These are phyloP conservation scores for Crotalus horridus DNA, from an alignment of 2,113 vertebrate genomes.

Conservation along the genomic window DNA sequence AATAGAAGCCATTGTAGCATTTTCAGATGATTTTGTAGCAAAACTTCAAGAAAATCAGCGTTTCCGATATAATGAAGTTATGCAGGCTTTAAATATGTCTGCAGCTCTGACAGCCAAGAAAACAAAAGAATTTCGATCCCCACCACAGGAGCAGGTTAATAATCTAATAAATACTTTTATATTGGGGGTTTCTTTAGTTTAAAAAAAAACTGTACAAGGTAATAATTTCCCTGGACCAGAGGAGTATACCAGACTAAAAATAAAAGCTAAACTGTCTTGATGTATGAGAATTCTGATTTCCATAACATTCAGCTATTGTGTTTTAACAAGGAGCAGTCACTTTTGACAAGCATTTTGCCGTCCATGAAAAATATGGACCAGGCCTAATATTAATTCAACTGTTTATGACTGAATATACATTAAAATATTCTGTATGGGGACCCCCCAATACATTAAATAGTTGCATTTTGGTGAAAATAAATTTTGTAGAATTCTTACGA, in stretches of 20 bases:
- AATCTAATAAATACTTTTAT: background rate
- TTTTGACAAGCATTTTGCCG: background rate
- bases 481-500: background rate
- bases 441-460: background rate
- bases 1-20: slow-evolving; percentile 94
- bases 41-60: slow-evolving; percentile 94
- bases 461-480: background rate
- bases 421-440: background rate
- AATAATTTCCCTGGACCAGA: background rate
- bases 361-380: background rate
- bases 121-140: slow-evolving; percentile 94
- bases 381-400: background rate
- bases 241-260: background rate
- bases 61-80: slow-evolving; percentile 95
- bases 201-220: background rate
- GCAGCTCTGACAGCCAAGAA: slow-evolving; percentile 93
- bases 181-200: background rate
- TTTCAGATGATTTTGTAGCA: slow-evolving; percentile 93
- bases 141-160: slow-evolving; percentile 92
- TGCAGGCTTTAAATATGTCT: slow-evolving; percentile 98
- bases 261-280: background rate
- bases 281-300: background rate
- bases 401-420: background rate
- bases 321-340: background rate
- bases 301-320: background rate